These are phyloP conservation scores for Chlorops oryzae DNA, from an alignment of 1,140 invertebrate genomes.

Conservation along the genomic window DNA sequence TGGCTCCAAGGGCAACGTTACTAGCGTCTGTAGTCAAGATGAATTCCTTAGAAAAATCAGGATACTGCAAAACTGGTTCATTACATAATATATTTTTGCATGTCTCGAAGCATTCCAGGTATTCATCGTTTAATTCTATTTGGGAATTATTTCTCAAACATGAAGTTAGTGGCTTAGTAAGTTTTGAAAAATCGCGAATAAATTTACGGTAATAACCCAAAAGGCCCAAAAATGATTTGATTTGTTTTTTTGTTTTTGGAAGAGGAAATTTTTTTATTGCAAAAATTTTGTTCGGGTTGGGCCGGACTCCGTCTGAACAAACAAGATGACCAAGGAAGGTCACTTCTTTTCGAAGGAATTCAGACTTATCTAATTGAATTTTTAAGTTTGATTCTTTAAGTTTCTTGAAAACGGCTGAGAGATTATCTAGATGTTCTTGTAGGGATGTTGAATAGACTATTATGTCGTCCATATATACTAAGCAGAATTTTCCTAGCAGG, in stretches of 20 bases:
- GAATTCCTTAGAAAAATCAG: constrained; percentile 37
- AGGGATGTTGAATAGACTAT: constrained; percentile 17
- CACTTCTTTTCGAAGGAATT: constrained; percentile 27
- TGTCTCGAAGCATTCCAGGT: constrained; percentile 23
- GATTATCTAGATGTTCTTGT: constrained; percentile 26
- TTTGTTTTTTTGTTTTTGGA: constrained; percentile 17
- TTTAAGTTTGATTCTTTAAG: constrained; percentile 26
- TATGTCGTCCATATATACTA: constrained; percentile 14
- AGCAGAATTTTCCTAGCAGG: constrained; percentile 4
- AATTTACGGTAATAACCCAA: constrained; percentile 29
- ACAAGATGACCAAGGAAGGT: constrained; percentile 38
- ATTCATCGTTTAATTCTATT: constrained; percentile 13
- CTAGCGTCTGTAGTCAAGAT: constrained; percentile 25
- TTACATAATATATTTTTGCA: constrained; percentile 22
- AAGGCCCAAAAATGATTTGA: constrained; percentile 20
- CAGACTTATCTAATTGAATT: constrained; percentile 24
- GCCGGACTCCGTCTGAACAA: constrained; percentile 28
- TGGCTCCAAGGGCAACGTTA: constrained; percentile 20
- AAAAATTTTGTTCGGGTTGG: constrained; percentile 22
- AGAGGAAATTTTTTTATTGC: constrained; percentile 17
- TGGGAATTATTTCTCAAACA: background rate
- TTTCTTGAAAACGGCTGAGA: constrained; percentile 38
- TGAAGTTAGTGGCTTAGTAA: constrained; percentile 4
- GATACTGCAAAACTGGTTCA: constrained; percentile 35
- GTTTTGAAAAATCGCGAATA: constrained; percentile 20